Evolutionary conservation across 2,888 invertebrate species (phyloP), one percentile per base, ranked within the genome.

Genomic region (Apotomis betuletana): DNA sequence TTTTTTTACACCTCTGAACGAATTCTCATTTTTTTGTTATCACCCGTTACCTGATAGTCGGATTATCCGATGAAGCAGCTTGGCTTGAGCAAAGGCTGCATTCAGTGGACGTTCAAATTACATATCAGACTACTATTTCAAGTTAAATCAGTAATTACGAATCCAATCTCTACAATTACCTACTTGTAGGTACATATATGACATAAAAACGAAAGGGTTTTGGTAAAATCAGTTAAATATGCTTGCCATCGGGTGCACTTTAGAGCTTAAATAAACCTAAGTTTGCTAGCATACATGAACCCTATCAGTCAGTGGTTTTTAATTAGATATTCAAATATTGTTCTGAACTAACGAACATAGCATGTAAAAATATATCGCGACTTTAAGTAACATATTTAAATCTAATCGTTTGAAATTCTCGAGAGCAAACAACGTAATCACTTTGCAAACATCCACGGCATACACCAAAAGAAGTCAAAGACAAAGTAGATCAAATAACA

Each of bases 401-500:
- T 4, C 46, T 12, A 55, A 46, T 57, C 41, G 44, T 9, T 46
- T 55, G 4, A n/a, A 64, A 44, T 57, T 3, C 9, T 52, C 55
- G 41, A 63, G 63, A 57, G 51, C 44, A 54, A 65, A 65, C 64
- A 3, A 12, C 46, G 57, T 71, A 63, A 68, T 59, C 68, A 67
- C 63, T 52, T 59, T 38, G 62, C 44, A 71, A 67, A 71, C 71
- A 71, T 44, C 58, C 57, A 57, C 58, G 57, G 62, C 69, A 69
- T 70, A 77, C 75, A 55, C 52, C 54, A 55, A 59, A 74, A 68
- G 63, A 69, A 76, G 59, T 71, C 74, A 69, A 73, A 76, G 70
- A 75, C 60, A 57, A 77, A 68, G 69, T 77, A 80, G 76, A 81
- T 83, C 77, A 81, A 85, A 81, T 80, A 81, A 78, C 80, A 77